Percentiles rank a stretch among this genome's conserved stretches.
phyloP scores from a whole-genome alignment of 2,113 vertebrate genomes.

The Toxotes jaculatrix region DNA sequence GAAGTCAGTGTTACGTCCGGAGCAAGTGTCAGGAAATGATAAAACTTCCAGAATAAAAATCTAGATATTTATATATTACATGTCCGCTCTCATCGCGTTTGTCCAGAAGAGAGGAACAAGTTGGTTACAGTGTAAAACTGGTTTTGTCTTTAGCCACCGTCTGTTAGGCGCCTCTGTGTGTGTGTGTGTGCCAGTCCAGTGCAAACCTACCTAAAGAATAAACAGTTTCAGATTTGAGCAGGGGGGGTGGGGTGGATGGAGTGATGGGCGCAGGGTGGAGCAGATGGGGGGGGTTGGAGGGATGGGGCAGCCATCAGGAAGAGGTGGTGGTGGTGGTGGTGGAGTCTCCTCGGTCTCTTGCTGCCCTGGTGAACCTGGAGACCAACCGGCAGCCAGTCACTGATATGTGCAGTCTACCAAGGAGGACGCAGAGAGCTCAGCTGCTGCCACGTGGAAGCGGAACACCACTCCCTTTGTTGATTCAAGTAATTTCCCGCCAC shows the following conservation, averaged over 20 bases:
- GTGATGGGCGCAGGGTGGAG: not conserved
- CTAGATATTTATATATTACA: conserved; percentile 61
- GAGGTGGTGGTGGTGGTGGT: not conserved
- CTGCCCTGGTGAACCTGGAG: conserved; percentile 32
- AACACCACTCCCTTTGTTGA: conserved; percentile 42
- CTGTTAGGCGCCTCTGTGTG: not conserved
- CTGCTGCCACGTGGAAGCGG: not conserved
- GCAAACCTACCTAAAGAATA: conserved; percentile 75
- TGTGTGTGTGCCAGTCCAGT: conserved; percentile 71
- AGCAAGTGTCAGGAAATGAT: conserved; percentile 19
- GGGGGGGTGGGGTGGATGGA: conserved; percentile 7
- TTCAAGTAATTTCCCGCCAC: conserved; percentile 59
- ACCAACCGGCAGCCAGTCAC: conserved; percentile 34
- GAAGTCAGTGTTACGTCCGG: not conserved
- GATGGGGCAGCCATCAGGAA: not conserved
- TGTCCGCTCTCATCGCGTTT: conserved; percentile 3
- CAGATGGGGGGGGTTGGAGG: not conserved
- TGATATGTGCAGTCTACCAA: conserved; percentile 46
- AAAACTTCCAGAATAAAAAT: conserved; percentile 66
- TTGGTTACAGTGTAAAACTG: conserved; percentile 80
- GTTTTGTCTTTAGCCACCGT: conserved; percentile 43
- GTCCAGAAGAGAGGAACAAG: conserved; percentile 23
- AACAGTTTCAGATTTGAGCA: conserved; percentile 49
- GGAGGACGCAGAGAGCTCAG: conserved; percentile 23
- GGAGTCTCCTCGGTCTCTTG: conserved; percentile 23